Evolutionary conservation across 2,888 invertebrate genomes (phyloP).

Genomic region (Orthonevra nobilis): DNA sequence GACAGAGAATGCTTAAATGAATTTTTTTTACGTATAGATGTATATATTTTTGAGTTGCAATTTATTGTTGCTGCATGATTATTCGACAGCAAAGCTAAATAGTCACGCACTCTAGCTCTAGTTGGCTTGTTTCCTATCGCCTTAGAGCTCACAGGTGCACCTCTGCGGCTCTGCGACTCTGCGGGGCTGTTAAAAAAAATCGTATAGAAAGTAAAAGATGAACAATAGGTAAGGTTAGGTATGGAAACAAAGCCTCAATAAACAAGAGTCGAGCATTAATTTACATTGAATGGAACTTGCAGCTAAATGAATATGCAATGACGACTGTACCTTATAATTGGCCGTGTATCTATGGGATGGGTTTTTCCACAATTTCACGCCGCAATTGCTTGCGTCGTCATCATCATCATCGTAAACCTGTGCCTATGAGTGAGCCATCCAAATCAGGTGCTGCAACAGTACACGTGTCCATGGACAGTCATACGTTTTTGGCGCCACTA

Average conservation of each 20-base stretch:
- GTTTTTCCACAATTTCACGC: constrained; percentile 10
- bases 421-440: constrained; percentile 11
- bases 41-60: constrained; percentile 34
- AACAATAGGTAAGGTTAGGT: too few species aligned
- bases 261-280: constrained; percentile 36
- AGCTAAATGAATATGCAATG: constrained; percentile 25
- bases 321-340: constrained; percentile 14
- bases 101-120: too few species aligned
- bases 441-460: neutral
- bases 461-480: neutral
- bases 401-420: constrained; percentile 46
- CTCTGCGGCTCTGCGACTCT: too few species aligned
- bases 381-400: constrained; percentile 13
- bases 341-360: constrained; percentile 1
- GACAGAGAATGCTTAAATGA: constrained; percentile 19
- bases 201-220: constrained; percentile 3
- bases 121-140: too few species aligned
- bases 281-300: constrained; percentile 50
- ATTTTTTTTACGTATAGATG: constrained; percentile 13
- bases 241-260: too few species aligned
- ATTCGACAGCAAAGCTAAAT: too few species aligned
- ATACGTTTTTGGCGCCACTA: constrained; percentile 53
- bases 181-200: neutral
- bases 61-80: constrained; percentile 29
- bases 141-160: too few species aligned